Evolutionary conservation across 2,888 invertebrate species (phyloP), one percentile per base, ranked within the genome.

Genomic region (Lissocephala sabroskyi): DNA sequence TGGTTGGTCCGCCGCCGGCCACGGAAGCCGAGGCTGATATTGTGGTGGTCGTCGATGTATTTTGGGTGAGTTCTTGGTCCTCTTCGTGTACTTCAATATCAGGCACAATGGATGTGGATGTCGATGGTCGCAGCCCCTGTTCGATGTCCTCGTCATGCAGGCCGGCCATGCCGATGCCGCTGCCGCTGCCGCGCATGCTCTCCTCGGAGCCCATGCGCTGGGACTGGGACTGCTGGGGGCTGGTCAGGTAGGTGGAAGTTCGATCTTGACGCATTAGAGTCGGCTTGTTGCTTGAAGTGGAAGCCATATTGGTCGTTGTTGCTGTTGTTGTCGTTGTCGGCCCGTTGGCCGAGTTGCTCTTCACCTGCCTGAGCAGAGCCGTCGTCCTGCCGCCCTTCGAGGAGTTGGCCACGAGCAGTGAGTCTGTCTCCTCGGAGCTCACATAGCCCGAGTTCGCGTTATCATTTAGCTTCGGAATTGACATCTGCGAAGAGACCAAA

Each of bases 211-310:
- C 92, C 29, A 92, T 91, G 62, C 89, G 87, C 46, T 87, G 86
- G 46, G 89, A 88, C 35, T 92, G 92, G 57, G 94, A 87, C 79
- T 91, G 89, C 54, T 88, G 87, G n/a, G 83, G 81, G 65, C 90
- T 90, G 50, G 92, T 89, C 52, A 90, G 85, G 83, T 90, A 88
- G 79, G 90, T 89, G 43, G 94, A 93, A 40, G 94, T 93, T 71
- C 94, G 92, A 86, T 94, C 94, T 86, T 94, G 94, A 62, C 94
- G 89, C 86, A 92, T 94, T 62, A 94, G 86, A 57, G 93, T 91
- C 62, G 94, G 94, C 83, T 94, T 94, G 51, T 88, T 88, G 59
- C 87, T 86, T 44, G 86, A 77, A 54, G 77, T 80, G 52, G 75
- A 77, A 56, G 75, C 77, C 79, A 81, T 80, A 46, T 68, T 77